phyloP scores from a whole-genome alignment of 2,113 vertebrate species.

The Mus musculus region GRCm39 chr13:79699501-79700000 shows the following conservation, averaged over 20 bases:
- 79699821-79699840: neutral
- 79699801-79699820: neutral
- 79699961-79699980: constrained; percentile 56
- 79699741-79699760: neutral
- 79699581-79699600: neutral
- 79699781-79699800: neutral
- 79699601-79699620: constrained; percentile 20
- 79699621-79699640: neutral
- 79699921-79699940: constrained; percentile 46
- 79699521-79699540: constrained; percentile 51
- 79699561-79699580: neutral
- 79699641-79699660: neutral
- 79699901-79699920: constrained; percentile 38
- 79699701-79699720: constrained; percentile 30
- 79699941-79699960: constrained; percentile 63
- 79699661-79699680: constrained; percentile 5
- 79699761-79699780: neutral
- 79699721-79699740: constrained; percentile 38
- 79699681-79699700: neutral
- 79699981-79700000: constrained; percentile 64
- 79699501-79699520: constrained; percentile 28
- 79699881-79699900: constrained; percentile 69
- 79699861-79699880: constrained; percentile 59
- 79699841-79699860: constrained; percentile 63
- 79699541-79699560: constrained; percentile 44